Evolutionary conservation across 1,140 invertebrate genomes (phyloP).

Genomic region (Plectrocnemia conspersa): DNA sequence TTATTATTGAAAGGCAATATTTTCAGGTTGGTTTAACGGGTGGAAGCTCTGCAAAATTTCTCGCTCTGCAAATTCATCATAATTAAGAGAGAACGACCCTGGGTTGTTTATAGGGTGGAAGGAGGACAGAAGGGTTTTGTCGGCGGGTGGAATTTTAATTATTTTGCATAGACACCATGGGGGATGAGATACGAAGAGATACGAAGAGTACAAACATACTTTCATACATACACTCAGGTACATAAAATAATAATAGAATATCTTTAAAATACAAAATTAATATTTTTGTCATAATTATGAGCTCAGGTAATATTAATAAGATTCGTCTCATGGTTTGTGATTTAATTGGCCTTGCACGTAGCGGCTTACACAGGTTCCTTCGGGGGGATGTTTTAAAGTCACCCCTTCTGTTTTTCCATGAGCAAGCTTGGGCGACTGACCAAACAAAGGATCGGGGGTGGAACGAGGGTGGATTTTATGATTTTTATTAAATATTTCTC

Average conservation of each 20-base stretch:
- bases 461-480: conserved; percentile 27
- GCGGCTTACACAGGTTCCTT: conserved; percentile 11
- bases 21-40: background rate
- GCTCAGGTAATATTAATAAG: background rate
- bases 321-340: conserved; percentile 15
- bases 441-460: conserved; percentile 28
- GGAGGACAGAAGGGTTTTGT: conserved; percentile 13
- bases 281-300: background rate
- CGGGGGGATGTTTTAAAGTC: conserved; percentile 19
- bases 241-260: too few relatives aligned
- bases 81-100: conserved; percentile 10
- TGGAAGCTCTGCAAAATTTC: background rate
- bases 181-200: background rate
- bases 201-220: too few relatives aligned
- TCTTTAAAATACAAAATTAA: too few relatives aligned
- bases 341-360: conserved; percentile 26
- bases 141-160: conserved; percentile 16
- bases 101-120: conserved; percentile 7
- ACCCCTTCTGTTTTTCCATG: conserved; percentile 30
- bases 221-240: too few relatives aligned
- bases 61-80: conserved; percentile 13
- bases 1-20: conserved; percentile 6
- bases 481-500: conserved; percentile 34
- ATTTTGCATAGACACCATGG: conserved; percentile 3
- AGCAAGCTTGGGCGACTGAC: conserved; percentile 32